Percentiles rank a stretch among this genome's conserved stretches.
Conservation (phyloP, 1,140 invertebrate species). For the Drosophila fuyamai region DNA sequence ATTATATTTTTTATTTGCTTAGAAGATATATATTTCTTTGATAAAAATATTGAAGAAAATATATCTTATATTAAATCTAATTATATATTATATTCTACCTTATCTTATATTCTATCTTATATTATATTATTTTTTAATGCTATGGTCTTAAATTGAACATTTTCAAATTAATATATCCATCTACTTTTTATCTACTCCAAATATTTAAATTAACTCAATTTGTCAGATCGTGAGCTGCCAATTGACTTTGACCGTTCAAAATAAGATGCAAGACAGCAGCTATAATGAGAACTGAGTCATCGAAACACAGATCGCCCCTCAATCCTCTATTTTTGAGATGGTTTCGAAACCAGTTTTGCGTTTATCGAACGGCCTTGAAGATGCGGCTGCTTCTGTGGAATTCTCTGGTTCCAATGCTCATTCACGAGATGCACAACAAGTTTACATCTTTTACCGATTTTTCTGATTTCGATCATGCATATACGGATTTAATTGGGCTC, state of each 20-base stretch:
- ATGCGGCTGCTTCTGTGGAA: slow-evolving; percentile 21
- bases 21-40: too few species aligned
- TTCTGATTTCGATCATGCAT: slow-evolving; percentile 41
- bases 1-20: too few species aligned
- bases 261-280: slow-evolving; percentile 10
- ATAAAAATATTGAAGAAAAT: background rate
- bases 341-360: slow-evolving; percentile 50
- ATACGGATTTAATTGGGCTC: slow-evolving; percentile 63
- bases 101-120: too few species aligned
- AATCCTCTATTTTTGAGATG: slow-evolving; percentile 10
- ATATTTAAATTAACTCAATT: slow-evolving; percentile 74
- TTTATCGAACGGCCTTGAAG: slow-evolving; percentile 58
- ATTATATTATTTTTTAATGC: too few species aligned
- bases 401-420: slow-evolving; percentile 34
- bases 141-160: too few species aligned
- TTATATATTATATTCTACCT: too few species aligned
- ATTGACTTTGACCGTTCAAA: slow-evolving; percentile 55
- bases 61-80: too few species aligned
- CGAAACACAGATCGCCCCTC: slow-evolving; percentile 22
- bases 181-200: slow-evolving; percentile 40
- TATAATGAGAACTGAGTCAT: slow-evolving; percentile 51
- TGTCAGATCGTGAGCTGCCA: slow-evolving; percentile 53
- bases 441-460: slow-evolving; percentile 34
- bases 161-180: background rate
- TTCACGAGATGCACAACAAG: slow-evolving; percentile 70